Evolutionary conservation across 2,797 vertebrate species (phyloP).

Genomic region (Cheirogaleus major): DNA sequence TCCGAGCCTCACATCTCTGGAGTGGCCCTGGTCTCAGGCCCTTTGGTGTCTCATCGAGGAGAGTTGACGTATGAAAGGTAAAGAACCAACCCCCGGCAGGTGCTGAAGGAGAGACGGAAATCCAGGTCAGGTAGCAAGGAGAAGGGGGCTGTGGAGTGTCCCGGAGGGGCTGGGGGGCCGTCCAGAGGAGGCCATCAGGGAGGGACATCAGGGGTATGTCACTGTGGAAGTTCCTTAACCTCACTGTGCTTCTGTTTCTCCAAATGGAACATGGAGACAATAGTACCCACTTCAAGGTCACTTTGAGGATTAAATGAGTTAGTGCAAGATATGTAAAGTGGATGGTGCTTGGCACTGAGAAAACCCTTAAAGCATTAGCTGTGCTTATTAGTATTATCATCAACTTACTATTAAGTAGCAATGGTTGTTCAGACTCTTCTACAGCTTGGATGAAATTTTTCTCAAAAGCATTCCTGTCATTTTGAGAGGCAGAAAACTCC

Average conservation of each 20-base stretch:
- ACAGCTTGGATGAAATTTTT: background rate
- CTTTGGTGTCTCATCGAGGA: background rate
- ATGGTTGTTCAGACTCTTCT: background rate
- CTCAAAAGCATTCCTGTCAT: background rate
- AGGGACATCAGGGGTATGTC: background rate
- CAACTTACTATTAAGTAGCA: background rate
- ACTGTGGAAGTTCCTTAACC: background rate
- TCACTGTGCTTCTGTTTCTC: background rate
- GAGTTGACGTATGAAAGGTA: background rate
- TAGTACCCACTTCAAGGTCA: background rate
- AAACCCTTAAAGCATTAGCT: background rate
- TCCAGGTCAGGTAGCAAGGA: rapidly evolving
- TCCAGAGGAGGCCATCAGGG: rapidly evolving
- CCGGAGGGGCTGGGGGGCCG: background rate
- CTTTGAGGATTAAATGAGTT: background rate
- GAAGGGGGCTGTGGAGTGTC: background rate
- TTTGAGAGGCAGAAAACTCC: background rate
- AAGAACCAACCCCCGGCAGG: background rate
- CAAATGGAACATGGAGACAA: background rate
- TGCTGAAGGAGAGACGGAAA: background rate
- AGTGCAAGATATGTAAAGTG: background rate
- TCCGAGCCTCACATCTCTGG: background rate
- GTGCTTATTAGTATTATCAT: too few species aligned
- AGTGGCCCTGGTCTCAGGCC: background rate
- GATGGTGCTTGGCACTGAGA: background rate